A percentile compares a stretch with the other conserved stretches of the same genome.
Conservation (phyloP, 2,888 invertebrate species). For the Phragmatobia fuliginosa region DNA sequence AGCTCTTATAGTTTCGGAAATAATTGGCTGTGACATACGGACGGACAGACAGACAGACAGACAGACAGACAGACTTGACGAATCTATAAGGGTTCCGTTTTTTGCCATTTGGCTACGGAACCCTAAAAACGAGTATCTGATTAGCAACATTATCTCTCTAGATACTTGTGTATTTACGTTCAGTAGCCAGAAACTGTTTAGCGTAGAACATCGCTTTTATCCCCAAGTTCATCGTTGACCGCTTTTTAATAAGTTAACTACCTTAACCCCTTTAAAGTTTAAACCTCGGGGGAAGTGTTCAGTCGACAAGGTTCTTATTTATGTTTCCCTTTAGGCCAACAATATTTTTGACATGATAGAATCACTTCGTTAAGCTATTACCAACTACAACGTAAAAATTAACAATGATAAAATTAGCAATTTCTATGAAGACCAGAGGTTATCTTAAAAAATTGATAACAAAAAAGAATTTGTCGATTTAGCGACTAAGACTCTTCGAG, state of each 20-base stretch:
- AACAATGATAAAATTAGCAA: too few relatives aligned
- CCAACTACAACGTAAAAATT: not conserved
- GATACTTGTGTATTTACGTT: constrained; percentile 3
- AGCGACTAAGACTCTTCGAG: too few relatives aligned
- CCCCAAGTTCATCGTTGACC: constrained; percentile 43
- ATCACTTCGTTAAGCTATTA: constrained; percentile 23
- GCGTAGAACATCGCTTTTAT: constrained; percentile 14
- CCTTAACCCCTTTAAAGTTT: constrained; percentile 49
- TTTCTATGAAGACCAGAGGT: too few relatives aligned
- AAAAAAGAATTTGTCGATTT: too few relatives aligned
- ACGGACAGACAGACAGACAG: too few relatives aligned
- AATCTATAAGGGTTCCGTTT: too few relatives aligned
- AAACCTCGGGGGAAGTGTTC: constrained; percentile 46
- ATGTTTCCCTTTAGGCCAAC: constrained; percentile 34
- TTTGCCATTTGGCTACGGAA: too few relatives aligned
- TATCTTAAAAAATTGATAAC: too few relatives aligned
- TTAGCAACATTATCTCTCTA: constrained; percentile 1
- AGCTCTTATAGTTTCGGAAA: too few relatives aligned
- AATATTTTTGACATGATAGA: constrained; percentile 42
- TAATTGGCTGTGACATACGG: too few relatives aligned
- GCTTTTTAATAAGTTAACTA: constrained; percentile 55
- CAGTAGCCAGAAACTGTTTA: constrained; percentile 9
- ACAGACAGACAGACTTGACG: too few relatives aligned
- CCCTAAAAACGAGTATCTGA: too few relatives aligned
- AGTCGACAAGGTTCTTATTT: constrained; percentile 44